Evolutionary conservation across 2,888 invertebrate genomes (phyloP).

Genomic region (Drosophila kokeensis): DNA sequence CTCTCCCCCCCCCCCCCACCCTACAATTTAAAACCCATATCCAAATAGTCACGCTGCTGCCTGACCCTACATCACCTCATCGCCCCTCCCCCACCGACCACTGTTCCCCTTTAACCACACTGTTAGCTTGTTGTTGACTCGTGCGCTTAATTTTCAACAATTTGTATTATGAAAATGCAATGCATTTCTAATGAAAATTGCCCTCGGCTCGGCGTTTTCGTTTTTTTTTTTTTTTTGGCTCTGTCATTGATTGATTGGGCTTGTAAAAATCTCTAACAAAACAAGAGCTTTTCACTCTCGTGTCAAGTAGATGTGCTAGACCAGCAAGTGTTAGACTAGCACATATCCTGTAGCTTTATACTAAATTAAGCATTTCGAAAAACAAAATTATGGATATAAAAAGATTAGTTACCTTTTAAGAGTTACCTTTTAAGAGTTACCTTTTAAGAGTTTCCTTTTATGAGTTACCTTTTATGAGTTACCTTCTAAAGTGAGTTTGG

Average conservation of each 20-base stretch:
- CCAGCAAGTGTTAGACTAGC: neutral
- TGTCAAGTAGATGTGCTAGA: slow-evolving; percentile 42
- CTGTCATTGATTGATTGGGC: slow-evolving; percentile 83
- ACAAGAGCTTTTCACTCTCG: slow-evolving; percentile 69
- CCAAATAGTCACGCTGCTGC: slow-evolving; percentile 58
- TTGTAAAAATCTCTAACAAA: slow-evolving; percentile 50
- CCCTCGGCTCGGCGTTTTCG: slow-evolving; percentile 22
- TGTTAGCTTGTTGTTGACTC: slow-evolving; percentile 72
- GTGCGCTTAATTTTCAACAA: slow-evolving; percentile 80
- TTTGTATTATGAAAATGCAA: slow-evolving; percentile 70
- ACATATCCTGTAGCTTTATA: slow-evolving; percentile 16
- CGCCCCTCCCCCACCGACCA: neutral
- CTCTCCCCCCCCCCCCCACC: neutral
- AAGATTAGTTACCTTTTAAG: no score
- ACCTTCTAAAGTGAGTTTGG: no score
- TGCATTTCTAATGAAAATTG: slow-evolving; percentile 71
- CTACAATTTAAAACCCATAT: slow-evolving; percentile 20
- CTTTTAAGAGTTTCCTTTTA: no score
- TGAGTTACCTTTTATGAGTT: no score
- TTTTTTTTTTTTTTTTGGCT: slow-evolving; percentile 15
- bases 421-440: no score
- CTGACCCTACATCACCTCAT: slow-evolving; percentile 28
- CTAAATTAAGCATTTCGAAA: neutral
- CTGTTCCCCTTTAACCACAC: neutral
- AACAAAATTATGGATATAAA: neutral